Percentiles rank a stretch among this genome's conserved stretches.
Evolutionary conservation across 2,797 vertebrate genomes (phyloP).

Genomic region (Diplodus puntazzo): DNA sequence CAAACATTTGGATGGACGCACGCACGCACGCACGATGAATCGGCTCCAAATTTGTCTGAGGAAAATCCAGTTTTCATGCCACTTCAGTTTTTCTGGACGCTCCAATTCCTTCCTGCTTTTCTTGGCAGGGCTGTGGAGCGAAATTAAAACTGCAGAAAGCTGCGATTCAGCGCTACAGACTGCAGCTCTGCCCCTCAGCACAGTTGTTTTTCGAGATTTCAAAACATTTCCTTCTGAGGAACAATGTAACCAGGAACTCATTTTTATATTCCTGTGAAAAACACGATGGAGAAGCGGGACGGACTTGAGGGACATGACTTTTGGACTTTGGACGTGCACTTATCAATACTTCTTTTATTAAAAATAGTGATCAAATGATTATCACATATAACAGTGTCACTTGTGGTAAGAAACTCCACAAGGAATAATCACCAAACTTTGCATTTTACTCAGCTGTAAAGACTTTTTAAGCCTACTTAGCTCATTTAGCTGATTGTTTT

Average conservation of each 20-base stretch:
- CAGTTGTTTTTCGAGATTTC: constrained; percentile 35
- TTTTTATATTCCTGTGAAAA: background rate
- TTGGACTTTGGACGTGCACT: background rate
- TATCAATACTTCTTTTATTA: background rate
- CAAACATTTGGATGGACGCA: constrained; percentile 48
- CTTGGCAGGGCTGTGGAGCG: constrained; percentile 39
- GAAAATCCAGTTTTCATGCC: constrained; percentile 52
- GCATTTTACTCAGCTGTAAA: background rate
- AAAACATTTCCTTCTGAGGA: constrained; percentile 4
- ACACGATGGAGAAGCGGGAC: background rate
- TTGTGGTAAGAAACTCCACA: no score
- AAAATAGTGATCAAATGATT: background rate
- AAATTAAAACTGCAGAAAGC: constrained; percentile 44
- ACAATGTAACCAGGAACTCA: background rate
- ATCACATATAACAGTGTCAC: background rate
- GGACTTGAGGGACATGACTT: background rate
- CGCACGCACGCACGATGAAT: constrained; percentile 29
- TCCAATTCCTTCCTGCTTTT: constrained; percentile 59
- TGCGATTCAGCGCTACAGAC: constrained; percentile 31
- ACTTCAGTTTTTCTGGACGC: constrained; percentile 53
- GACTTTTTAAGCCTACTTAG: background rate
- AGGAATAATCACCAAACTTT: no score
- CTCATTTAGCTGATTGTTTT: background rate
- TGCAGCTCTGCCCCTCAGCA: background rate
- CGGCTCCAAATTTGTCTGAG: constrained; percentile 41